Percentiles rank a stretch among this genome's conserved stretches.
Evolutionary conservation across 2,888 invertebrate genomes (phyloP).

Genomic region (Beris morrisii): DNA sequence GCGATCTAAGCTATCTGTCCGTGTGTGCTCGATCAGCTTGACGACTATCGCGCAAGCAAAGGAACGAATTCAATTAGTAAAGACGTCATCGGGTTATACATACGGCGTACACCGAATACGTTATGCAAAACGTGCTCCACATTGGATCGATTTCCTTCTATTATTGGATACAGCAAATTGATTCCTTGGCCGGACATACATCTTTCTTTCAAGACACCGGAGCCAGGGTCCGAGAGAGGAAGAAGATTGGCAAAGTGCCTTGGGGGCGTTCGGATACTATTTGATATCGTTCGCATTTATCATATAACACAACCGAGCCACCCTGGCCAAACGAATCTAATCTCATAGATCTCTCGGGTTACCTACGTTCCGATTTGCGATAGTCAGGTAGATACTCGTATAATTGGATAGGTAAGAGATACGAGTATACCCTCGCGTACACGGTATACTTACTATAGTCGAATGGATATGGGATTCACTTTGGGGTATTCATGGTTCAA

Average conservation of each 20-base stretch:
- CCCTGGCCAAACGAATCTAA: constrained; percentile 21
- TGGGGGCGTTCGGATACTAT: background rate
- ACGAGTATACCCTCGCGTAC: too few species aligned
- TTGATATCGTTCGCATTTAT: constrained; percentile 21
- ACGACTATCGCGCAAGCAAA: background rate
- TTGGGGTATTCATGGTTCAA: constrained; percentile 5
- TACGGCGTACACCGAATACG: constrained; percentile 4
- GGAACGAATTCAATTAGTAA: constrained; percentile 32
- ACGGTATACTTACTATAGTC: too few species aligned
- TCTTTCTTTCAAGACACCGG: constrained; percentile 15
- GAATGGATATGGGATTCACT: constrained; percentile 5
- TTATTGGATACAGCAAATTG: constrained; percentile 31
- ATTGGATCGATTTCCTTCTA: constrained; percentile 28
- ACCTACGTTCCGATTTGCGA: constrained; percentile 22
- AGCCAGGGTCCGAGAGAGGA: too few species aligned
- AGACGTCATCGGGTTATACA: constrained; percentile 25
- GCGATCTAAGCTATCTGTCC: too few species aligned
- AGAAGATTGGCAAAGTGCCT: too few species aligned
- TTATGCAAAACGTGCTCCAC: constrained; percentile 29
- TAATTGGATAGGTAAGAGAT: too few species aligned
- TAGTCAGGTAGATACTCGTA: constrained; percentile 8
- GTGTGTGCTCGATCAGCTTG: too few species aligned
- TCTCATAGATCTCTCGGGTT: constrained; percentile 25
- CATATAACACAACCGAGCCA: constrained; percentile 6
- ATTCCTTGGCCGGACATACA: constrained; percentile 26